Conservation (phyloP, 2,888 invertebrate species). For the Anaspis maculata region DNA sequence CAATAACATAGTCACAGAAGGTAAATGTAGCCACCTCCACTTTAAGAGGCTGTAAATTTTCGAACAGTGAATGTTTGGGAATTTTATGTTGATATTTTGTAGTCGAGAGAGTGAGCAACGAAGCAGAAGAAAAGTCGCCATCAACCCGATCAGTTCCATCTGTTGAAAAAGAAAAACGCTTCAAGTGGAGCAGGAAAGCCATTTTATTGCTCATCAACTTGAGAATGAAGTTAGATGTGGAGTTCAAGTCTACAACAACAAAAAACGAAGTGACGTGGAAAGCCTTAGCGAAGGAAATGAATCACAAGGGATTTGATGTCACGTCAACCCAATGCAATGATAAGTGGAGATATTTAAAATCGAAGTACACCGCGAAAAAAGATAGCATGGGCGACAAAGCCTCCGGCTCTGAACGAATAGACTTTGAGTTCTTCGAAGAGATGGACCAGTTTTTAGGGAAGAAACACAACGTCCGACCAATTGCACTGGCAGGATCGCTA, state of each 20-base stretch:
- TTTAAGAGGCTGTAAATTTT: too few relatives aligned
- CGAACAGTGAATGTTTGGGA: too few relatives aligned
- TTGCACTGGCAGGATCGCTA: conserved; percentile 5
- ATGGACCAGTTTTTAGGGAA: conserved; percentile 4
- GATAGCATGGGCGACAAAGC: conserved; percentile 5
- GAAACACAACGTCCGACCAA: conserved; percentile 7
- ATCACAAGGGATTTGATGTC: not conserved
- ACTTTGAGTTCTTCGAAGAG: conserved; percentile 6
- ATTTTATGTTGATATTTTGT: too few relatives aligned
- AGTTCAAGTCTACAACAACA: not conserved
- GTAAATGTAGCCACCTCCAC: too few relatives aligned
- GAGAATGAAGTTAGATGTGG: not conserved
- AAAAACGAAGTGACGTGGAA: not conserved
- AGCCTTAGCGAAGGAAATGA: not conserved
- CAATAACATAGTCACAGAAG: too few relatives aligned
- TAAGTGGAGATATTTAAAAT: conserved; percentile 5
- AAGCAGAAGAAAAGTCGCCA: too few relatives aligned
- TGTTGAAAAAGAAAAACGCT: not conserved
- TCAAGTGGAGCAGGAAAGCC: not conserved
- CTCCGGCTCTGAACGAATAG: conserved; percentile 2
- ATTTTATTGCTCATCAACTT: not conserved
- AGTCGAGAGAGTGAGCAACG: too few relatives aligned
- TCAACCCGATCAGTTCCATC: too few relatives aligned
- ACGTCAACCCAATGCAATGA: not conserved
- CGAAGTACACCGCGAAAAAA: conserved; percentile 1